phyloP scores from a whole-genome alignment of 2,113 vertebrate genomes.

The Neofelis nebulosa region DNA sequence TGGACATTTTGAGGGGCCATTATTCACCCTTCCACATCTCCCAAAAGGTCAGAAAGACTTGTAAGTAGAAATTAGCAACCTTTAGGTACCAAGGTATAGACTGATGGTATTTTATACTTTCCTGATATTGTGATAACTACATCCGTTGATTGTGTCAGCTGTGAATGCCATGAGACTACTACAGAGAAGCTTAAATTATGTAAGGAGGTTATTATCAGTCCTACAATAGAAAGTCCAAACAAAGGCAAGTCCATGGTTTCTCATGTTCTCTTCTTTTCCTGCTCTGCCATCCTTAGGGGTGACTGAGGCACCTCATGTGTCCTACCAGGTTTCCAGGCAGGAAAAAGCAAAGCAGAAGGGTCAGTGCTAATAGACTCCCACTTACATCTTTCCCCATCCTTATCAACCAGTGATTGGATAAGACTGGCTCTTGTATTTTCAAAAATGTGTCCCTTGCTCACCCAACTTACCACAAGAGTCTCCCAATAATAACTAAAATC shows the following conservation, averaged over 20 bases:
- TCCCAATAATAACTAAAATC: not conserved
- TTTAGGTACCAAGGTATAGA: not conserved
- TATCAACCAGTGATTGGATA: not conserved
- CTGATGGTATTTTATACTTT: not conserved
- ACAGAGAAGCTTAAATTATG: not conserved
- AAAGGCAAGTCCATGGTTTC: not conserved
- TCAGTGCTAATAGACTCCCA: fast-evolving
- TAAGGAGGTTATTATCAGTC: not conserved
- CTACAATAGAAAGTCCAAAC: not conserved
- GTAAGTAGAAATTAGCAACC: not conserved
- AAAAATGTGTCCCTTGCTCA: not conserved
- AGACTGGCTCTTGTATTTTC: not conserved
- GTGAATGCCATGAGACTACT: not conserved
- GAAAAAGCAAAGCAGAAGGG: not conserved
- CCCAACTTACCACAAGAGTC: not conserved
- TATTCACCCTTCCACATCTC: not conserved
- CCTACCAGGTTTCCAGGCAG: not conserved
- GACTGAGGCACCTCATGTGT: not conserved
- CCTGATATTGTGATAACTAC: not conserved
- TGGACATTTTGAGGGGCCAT: not conserved
- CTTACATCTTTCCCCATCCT: not conserved
- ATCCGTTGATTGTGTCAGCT: not conserved
- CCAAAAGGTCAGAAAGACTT: not conserved
- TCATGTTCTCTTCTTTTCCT: not conserved
- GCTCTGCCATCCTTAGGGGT: not conserved